Base-by-base conservation (phyloP, 2,888 invertebrate species). In the Phyto melanocephala region DNA sequence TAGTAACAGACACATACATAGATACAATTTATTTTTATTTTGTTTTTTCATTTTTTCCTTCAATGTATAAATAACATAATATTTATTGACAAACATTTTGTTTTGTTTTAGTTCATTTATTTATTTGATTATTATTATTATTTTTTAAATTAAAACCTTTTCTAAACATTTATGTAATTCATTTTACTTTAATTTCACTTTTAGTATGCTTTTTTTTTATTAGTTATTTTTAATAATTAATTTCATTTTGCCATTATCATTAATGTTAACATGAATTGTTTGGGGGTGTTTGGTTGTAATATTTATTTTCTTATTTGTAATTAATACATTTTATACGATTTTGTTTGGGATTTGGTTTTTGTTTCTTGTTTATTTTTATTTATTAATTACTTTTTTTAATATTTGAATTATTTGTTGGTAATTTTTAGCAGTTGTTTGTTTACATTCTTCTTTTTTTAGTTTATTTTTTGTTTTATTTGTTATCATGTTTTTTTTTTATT, bases 401-500 rank as follows among this genome's bases (percentile, higher is more conserved):
- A 28, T 80, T 42, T 17, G n/a, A 24, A 11, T 22, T 50, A 17
- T 56, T 65, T 54, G 35, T 50, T 68, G 20, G 13, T 10, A 65
- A 22, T 86, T 84, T 86, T 87, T 86, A 67, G 15, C 63, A 68
- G 22, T 68, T 62, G 68, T 42, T 10, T n/a, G n/a, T n/a, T n/a
- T n/a, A n/a, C n/a, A n/a, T 72, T 63, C 7, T 47, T 37, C 37
- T 58, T 63, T 45, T 45, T 60, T 76, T 63, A 68, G 15, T 86
- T 86, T 84, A 84, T 87, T 85, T n/a, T 85, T 87, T 83, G 84
- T 85, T 87, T 89, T 85, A 86, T 86, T 50, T 20, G 22, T 20
- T n/a, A n/a, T 40, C 15, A 65, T 65, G 28, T 45, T 45, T 65
- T 45, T 28, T 72, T 40, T 15, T 37, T 17, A 60, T 28, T 35